phyloP scores from a whole-genome alignment of 1,140 invertebrate genomes.

The Diabrotica undecimpunctata region DNA sequence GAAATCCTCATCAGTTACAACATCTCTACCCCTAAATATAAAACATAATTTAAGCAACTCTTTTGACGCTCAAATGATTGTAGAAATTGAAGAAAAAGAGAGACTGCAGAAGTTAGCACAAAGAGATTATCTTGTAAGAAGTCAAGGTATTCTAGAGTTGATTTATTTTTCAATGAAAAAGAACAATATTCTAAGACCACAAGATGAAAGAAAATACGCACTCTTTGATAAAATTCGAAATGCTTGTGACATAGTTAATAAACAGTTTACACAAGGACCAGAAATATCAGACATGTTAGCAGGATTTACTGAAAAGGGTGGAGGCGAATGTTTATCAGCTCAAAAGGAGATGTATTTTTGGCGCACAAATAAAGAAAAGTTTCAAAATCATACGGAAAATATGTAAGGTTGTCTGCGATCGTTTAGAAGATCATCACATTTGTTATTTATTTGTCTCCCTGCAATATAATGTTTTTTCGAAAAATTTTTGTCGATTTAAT shows the following conservation, averaged over 20 bases:
- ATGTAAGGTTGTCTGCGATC: background rate
- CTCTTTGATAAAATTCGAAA: conserved; percentile 43
- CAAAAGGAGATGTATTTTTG: conserved; percentile 49
- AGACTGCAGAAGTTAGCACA: conserved; percentile 56
- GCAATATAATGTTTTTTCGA: too few species aligned
- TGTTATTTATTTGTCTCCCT: too few species aligned
- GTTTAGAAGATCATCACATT: too few species aligned
- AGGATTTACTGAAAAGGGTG: conserved; percentile 28
- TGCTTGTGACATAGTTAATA: conserved; percentile 31
- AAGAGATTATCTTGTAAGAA: conserved; percentile 60
- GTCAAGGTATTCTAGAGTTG: conserved; percentile 60
- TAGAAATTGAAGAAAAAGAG: conserved; percentile 62
- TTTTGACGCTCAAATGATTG: conserved; percentile 60
- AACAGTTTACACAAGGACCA: conserved; percentile 26
- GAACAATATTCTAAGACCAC: conserved; percentile 49
- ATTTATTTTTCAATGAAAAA: conserved; percentile 54
- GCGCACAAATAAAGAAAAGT: background rate
- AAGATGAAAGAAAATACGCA: conserved; percentile 52
- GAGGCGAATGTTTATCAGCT: conserved; percentile 12
- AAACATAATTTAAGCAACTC: conserved; percentile 45
- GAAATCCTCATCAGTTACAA: conserved; percentile 3
- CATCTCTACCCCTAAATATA: background rate
- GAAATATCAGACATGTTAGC: conserved; percentile 36
- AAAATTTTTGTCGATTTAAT: too few species aligned
- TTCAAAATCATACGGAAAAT: conserved; percentile 1